Conservation (phyloP, 1,140 invertebrate genomes). For the Drosophila trapezifrons region DNA sequence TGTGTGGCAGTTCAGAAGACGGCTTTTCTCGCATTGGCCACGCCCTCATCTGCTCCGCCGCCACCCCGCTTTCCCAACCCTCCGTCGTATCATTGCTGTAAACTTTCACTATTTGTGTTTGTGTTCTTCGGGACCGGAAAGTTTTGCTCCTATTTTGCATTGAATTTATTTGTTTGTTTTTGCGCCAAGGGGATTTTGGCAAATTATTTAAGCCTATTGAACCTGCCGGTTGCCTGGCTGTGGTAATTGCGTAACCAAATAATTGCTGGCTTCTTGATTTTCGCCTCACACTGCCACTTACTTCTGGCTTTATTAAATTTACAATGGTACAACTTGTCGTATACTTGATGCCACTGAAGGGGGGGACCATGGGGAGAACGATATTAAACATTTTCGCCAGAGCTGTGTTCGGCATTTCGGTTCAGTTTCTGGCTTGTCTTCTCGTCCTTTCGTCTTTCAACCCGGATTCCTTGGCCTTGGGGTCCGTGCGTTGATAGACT, state of each 20-base stretch:
- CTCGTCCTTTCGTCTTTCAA: slow-evolving; percentile 8
- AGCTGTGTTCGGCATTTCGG: slow-evolving; percentile 14
- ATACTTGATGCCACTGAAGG: slow-evolving; percentile 32
- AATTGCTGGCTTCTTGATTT: slow-evolving; percentile 70
- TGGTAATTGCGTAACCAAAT: slow-evolving; percentile 75
- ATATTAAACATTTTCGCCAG: slow-evolving; percentile 41
- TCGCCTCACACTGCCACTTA: slow-evolving; percentile 15
- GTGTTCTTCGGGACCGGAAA: slow-evolving; percentile 50
- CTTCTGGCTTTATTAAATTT: slow-evolving; percentile 66
- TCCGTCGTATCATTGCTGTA: slow-evolving; percentile 54
- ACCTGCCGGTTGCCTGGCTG: slow-evolving; percentile 52
- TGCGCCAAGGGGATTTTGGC: slow-evolving; percentile 45
- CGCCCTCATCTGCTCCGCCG: neutral
- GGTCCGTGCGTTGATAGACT: slow-evolving; percentile 51
- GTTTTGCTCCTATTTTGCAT: slow-evolving; percentile 67
- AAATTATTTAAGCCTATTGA: slow-evolving; percentile 61
- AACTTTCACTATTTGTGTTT: slow-evolving; percentile 73
- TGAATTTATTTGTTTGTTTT: slow-evolving; percentile 81
- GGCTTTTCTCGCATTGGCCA: slow-evolving; percentile 40
- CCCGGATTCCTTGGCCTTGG: slow-evolving; percentile 46
- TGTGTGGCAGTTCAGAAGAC: slow-evolving; percentile 63
- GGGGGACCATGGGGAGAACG: neutral
- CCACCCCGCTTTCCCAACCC: neutral
- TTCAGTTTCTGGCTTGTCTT: slow-evolving; percentile 22
- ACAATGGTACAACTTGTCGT: slow-evolving; percentile 57